phyloP scores from a whole-genome alignment of 2,113 vertebrate species.

The Hypocryptadius cinnamomeus region DNA sequence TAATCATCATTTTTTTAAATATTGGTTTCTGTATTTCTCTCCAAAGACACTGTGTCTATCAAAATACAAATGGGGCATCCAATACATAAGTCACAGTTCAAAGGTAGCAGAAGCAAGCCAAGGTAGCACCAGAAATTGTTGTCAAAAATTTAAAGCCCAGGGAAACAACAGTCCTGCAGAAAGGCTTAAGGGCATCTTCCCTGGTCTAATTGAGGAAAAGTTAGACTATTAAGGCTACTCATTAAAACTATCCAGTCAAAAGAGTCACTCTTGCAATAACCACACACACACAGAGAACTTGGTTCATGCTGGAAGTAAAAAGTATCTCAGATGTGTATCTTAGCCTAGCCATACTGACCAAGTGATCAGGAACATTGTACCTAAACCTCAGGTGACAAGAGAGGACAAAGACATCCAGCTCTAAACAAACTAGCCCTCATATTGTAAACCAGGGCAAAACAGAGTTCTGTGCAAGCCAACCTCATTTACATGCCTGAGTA shows the following conservation, averaged over 20 bases:
- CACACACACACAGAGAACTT: not conserved
- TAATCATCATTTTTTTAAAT: not conserved
- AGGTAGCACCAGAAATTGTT: accelerated
- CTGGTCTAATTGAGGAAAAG: not conserved
- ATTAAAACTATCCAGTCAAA: not conserved
- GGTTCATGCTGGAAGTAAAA: not conserved
- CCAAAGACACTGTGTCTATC: not conserved
- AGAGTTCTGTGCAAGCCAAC: not conserved
- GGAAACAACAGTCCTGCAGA: not conserved
- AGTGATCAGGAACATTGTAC: accelerated
- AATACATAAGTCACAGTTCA: not conserved
- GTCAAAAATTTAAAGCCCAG: not conserved
- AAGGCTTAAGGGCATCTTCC: not conserved
- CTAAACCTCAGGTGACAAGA: not conserved
- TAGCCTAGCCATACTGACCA: accelerated
- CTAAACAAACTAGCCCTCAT: no score
- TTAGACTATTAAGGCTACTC: not conserved
- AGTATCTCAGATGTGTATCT: not conserved
- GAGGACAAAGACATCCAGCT: not conserved
- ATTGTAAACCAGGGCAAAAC: not conserved
- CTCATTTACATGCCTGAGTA: accelerated
- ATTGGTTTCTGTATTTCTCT: not conserved
- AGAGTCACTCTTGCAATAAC: no score
- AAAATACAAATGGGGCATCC: not conserved
- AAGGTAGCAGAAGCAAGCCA: not conserved